These are phyloP conservation scores for Ceratina calcarata DNA, from an alignment of 1,140 invertebrate genomes.

Conservation along the genomic window DNA sequence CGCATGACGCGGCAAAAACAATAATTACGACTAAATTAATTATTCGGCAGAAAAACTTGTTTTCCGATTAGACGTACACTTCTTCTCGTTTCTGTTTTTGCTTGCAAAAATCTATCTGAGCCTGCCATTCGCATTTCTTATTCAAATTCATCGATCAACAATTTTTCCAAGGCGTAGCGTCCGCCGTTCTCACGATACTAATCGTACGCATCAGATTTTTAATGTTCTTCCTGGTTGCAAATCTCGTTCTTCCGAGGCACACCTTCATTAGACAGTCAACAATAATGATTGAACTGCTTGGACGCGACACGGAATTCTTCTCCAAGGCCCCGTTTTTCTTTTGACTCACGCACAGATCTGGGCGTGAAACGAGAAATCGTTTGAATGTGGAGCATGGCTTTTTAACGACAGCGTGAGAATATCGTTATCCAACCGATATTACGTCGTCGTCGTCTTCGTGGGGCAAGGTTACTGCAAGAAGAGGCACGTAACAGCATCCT, in stretches of 20 bases:
- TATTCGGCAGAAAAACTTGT: background rate
- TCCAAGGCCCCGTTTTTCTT: background rate
- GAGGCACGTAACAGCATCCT: conserved; percentile 54
- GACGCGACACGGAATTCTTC: background rate
- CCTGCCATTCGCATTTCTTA: too few species aligned
- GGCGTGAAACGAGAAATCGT: conserved; percentile 15
- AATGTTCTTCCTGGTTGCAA: conserved; percentile 22
- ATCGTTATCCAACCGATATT: conserved; percentile 38
- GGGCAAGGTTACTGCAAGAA: conserved; percentile 58
- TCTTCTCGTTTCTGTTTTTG: too few species aligned
- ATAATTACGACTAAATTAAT: background rate
- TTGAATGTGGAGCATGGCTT: conserved; percentile 36
- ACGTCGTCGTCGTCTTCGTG: conserved; percentile 53
- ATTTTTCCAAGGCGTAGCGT: background rate
- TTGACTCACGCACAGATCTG: conserved; percentile 34
- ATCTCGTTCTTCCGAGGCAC: conserved; percentile 5
- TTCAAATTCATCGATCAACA: background rate
- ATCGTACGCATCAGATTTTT: conserved; percentile 1
- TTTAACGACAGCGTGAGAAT: conserved; percentile 64
- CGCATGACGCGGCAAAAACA: too few species aligned
- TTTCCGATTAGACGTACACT: too few species aligned
- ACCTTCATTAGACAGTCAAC: background rate
- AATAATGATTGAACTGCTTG: background rate
- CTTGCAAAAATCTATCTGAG: too few species aligned
- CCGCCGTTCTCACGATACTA: conserved; percentile 12